Evolutionary conservation across 1,140 invertebrate species (phyloP).

Genomic region (Arion vulgaris): DNA sequence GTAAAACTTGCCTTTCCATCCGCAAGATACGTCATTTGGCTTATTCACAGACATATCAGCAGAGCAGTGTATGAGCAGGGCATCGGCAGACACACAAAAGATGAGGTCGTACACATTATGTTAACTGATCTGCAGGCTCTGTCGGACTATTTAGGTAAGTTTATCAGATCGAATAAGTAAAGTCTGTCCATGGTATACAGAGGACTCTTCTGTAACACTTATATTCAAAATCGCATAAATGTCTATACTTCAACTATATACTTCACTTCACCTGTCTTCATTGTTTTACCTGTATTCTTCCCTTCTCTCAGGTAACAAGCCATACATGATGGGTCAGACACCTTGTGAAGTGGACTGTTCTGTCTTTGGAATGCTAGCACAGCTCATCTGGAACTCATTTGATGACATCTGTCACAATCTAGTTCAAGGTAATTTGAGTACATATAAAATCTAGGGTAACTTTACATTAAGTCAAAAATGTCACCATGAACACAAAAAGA

Average conservation of each 20-base stretch:
- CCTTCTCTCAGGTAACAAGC: neutral
- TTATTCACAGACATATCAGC: neutral
- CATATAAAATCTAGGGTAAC: too few species aligned
- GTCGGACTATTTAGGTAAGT: conserved; percentile 37
- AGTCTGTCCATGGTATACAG: too few species aligned
- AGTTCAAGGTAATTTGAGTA: conserved; percentile 5
- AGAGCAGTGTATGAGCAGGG: conserved; percentile 35
- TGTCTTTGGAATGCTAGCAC: conserved; percentile 1
- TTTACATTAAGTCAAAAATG: too few species aligned
- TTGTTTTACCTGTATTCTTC: too few species aligned
- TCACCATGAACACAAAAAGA: too few species aligned
- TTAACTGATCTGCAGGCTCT: conserved; percentile 30
- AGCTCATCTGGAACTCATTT: neutral
- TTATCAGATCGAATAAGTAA: too few species aligned
- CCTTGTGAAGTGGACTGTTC: conserved; percentile 23
- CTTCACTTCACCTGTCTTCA: too few species aligned
- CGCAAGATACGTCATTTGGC: neutral
- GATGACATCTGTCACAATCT: conserved; percentile 19
- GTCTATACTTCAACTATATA: too few species aligned
- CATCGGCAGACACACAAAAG: conserved; percentile 30
- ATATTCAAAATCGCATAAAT: too few species aligned
- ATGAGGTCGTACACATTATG: conserved; percentile 32
- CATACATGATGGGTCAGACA: neutral
- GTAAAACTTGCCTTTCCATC: neutral
- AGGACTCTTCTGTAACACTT: too few species aligned